Evolutionary conservation across 2,113 vertebrate genomes (phyloP).

Genomic region (Pholis gunnellus): DNA sequence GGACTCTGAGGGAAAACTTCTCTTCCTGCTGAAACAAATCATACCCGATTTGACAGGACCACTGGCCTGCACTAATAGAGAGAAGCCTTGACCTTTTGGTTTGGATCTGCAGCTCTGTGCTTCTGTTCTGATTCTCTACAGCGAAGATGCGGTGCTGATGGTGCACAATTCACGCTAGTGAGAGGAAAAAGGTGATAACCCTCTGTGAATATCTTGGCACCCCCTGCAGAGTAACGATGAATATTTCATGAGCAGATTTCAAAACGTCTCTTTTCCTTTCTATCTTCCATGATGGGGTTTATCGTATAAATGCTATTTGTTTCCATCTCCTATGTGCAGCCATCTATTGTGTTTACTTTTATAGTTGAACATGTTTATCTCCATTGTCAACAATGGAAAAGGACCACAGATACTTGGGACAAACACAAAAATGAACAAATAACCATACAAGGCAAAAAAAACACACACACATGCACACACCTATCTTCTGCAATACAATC

Average conservation of each 20-base stretch:
- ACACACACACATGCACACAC: background rate
- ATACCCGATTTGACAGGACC: slow-evolving; percentile 35
- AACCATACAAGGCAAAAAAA: slow-evolving; percentile 60
- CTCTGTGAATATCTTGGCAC: slow-evolving; percentile 41
- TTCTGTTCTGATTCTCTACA: slow-evolving; percentile 31
- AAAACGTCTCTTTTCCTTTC: slow-evolving; percentile 18
- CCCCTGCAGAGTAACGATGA: slow-evolving; percentile 40
- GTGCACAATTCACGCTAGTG: slow-evolving; percentile 35
- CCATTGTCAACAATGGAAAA: slow-evolving; percentile 74
- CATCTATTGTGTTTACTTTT: slow-evolving; percentile 62
- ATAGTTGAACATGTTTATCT: slow-evolving; percentile 67
- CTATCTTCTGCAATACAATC: slow-evolving; percentile 22
- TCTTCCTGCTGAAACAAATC: slow-evolving; percentile 69
- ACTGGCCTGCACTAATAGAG: slow-evolving; percentile 34
- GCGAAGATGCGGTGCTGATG: slow-evolving; percentile 22
- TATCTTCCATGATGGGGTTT: slow-evolving; percentile 32
- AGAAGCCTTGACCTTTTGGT: slow-evolving; percentile 49
- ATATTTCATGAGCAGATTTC: slow-evolving; percentile 55
- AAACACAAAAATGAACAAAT: slow-evolving; percentile 66
- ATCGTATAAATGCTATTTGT: slow-evolving; percentile 31
- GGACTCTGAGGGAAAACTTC: slow-evolving; percentile 62
- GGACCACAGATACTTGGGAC: slow-evolving; percentile 49
- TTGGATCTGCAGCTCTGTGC: slow-evolving; percentile 35
- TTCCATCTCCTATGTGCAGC: slow-evolving; percentile 24
- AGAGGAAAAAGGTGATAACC: slow-evolving; percentile 52